Base-by-base conservation (phyloP, 1,140 invertebrate species). In the Geopemphigus sp. region DNA sequence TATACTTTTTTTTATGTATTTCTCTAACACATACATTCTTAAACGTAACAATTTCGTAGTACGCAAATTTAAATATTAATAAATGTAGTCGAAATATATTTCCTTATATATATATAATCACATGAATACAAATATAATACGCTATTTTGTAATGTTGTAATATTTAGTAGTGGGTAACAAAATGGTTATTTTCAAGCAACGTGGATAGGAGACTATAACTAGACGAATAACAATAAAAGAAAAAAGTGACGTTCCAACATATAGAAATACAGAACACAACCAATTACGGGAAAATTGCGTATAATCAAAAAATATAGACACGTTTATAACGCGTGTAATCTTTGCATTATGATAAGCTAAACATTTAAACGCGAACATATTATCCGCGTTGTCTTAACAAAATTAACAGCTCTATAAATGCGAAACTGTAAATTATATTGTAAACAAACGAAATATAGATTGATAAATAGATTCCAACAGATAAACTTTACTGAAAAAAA, bases 131-230 rank as follows among this genome's bases (percentile, higher is more conserved):
- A 68, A 54, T 54, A 19, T 72, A 26, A 26, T 70, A 70, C 12
- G 45, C 14, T 53, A 72, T 26, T 72, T 54, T 17, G n/a, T 54
- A n/a, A 19, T 32, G 11, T 54, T 39, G 8, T 39, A 39, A 39
- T 39, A 39, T n/a, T n/a, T n/a, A 17, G 24, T 72, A 47, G 68
- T 72, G 17, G 47, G 68, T 72, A 72, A 72, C 68, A 72, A 72
- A 54, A 54, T 54, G 8, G 14, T 70, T 53, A 70, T 72, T 72
- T 72, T 26, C 24, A 72, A 72, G 68, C 24, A n/a, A 32, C 54
- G 10, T 19, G 66, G 66, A 72, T 24, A n/a, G 47, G 12, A 50
- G 29, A 54, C 68, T 72, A 53, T 5, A 72, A 72, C 26, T 72
- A 72, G 11, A 29, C 8, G 54, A 54, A 72, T 54, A 70, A 70